phyloP scores from a whole-genome alignment of 2,113 vertebrate species.

The Gallinago undulata region DNA sequence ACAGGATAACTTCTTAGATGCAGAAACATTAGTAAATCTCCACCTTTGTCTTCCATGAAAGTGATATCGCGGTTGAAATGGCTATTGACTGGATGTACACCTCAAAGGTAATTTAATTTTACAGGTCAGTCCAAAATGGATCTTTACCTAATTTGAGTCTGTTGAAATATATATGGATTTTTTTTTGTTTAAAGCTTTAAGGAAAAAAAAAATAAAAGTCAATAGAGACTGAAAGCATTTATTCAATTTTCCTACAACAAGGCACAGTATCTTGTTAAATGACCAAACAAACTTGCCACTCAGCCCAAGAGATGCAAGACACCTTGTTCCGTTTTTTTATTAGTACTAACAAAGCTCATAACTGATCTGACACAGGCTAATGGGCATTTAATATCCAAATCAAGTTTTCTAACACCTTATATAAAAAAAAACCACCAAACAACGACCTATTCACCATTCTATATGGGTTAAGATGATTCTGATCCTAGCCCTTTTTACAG shows the following conservation, averaged over 20 bases:
- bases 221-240: constrained; percentile 55
- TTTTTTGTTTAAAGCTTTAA: constrained; percentile 66
- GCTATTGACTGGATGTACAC: constrained; percentile 38
- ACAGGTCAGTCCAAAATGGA: constrained; percentile 62
- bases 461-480: background rate
- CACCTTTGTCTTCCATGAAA: background rate
- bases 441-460: background rate
- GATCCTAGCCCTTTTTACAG: background rate
- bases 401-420: background rate
- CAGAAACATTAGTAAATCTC: background rate
- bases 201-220: constrained; percentile 37
- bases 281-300: constrained; percentile 14
- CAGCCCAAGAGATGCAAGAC: background rate
- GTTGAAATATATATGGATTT: constrained; percentile 68
- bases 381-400: background rate
- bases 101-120: constrained; percentile 69
- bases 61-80: background rate
- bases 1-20: background rate
- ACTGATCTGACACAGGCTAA: background rate
- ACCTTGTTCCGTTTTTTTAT: background rate
- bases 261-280: constrained; percentile 43
- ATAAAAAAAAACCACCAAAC: background rate
- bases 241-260: constrained; percentile 57
- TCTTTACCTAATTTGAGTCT: constrained; percentile 67
- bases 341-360: background rate